Conservation (phyloP, 2,113 vertebrate genomes). For the Nyctereutes procyonoides region DNA sequence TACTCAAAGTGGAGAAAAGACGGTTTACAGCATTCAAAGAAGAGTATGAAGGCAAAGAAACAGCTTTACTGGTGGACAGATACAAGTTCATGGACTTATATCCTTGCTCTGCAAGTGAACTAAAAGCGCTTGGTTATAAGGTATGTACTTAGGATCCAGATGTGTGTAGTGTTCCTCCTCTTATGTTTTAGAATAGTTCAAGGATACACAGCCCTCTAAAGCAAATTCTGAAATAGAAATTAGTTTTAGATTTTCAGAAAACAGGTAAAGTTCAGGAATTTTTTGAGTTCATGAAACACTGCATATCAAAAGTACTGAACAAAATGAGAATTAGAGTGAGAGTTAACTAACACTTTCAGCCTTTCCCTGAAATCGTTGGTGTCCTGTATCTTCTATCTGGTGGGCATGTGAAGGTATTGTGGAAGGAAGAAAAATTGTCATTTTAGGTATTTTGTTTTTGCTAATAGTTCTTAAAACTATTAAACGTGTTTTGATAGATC, state of each 20-base stretch:
- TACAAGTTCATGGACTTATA: constrained; percentile 99
- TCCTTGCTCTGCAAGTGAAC: constrained; percentile 96
- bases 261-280: not conserved
- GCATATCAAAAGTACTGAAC: constrained; percentile 14
- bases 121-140: constrained; percentile 99
- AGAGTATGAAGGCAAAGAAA: constrained; percentile 99
- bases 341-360: constrained; percentile 46
- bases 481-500: constrained; percentile 27
- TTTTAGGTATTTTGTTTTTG: constrained; percentile 14
- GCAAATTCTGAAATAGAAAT: constrained; percentile 35
- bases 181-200: not conserved
- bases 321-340: constrained; percentile 55
- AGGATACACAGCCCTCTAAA: constrained; percentile 21
- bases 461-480: constrained; percentile 21
- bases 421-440: constrained; percentile 2
- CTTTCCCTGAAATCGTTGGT: not conserved
- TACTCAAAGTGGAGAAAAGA: constrained; percentile 97
- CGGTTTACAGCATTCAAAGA: constrained; percentile 98
- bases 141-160: constrained; percentile 82
- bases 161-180: not conserved
- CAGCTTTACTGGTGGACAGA: constrained; percentile 96
- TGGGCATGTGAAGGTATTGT: not conserved
- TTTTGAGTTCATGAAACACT: constrained; percentile 28
- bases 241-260: constrained; percentile 46
- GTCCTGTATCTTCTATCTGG: not conserved